Evolutionary conservation across 2,888 invertebrate species (phyloP), one percentile per base, ranked within the genome.

Genomic region (Lepidochitona cinerea): DNA sequence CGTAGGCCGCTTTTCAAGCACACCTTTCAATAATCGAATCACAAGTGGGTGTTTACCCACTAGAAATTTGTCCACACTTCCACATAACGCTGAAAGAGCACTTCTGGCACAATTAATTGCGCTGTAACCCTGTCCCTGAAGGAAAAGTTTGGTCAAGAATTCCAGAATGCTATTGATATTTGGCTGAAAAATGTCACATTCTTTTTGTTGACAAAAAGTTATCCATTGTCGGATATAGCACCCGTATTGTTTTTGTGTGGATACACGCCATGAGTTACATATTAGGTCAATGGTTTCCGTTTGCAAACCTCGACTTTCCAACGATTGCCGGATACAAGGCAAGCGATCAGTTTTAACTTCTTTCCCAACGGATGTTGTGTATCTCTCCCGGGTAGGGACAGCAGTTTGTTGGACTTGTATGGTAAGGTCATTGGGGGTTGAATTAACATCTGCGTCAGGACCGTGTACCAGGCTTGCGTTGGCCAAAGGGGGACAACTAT

Each of bases 391-490:
- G 41, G 18, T 18, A 41, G 41, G 41, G 9, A 18, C 9, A 41
- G 41, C 9, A 41, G 41, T 41, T 18, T 41, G 41, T 41, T 41
- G 9, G 41, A 41, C 41, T 18, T 75, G 26, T 75, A 12, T 9
- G 23, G 12, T 26, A 26, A 26, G 29, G 12, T 26, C 9, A 59
- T 26, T 59, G 59, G 59, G 12, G 9, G 9, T 7, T 26, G 9
- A 18, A 74, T 41, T 29, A 76, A 49, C 36, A 52, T 37, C 32
- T 69, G 64, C 14, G 73, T 64, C 12, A 78, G 12, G 18, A 74
- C 7, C 49, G 79, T 73, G 75, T 78, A 81, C 77, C 76, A 79
- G 37, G 54, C 23, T 49, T 78, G 79, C 18, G 74, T 70, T 69
- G 9, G 36, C 78, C 79, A 79, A 53, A 66, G 59, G 33, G 77